These are phyloP conservation scores for Misgurnus anguillicaudatus DNA, from an alignment of 2,113 vertebrate genomes.

Conservation along the genomic window DNA sequence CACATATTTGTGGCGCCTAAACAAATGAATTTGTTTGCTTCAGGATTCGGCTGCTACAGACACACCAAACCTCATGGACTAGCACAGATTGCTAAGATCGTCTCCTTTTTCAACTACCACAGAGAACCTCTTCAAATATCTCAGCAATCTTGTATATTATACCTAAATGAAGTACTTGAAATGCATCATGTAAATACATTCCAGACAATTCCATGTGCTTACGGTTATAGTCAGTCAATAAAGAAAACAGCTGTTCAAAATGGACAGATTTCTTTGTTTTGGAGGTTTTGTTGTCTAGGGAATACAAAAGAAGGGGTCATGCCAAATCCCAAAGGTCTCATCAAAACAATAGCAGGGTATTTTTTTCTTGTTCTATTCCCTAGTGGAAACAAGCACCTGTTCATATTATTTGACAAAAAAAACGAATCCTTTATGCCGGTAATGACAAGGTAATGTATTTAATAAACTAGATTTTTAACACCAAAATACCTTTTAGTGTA, in stretches of 20 bases:
- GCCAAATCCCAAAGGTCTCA: conserved; percentile 2
- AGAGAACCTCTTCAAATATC: neutral
- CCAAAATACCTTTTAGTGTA: too few species aligned
- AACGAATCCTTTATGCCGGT: neutral
- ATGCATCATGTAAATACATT: neutral
- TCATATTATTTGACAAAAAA: neutral
- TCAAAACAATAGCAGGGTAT: conserved; percentile 4
- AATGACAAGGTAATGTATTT: neutral
- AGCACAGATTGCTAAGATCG: neutral
- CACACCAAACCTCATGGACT: conserved; percentile 63
- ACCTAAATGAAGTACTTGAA: conserved; percentile 1
- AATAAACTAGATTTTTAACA: neutral
- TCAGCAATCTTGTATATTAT: neutral
- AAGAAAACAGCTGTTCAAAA: neutral
- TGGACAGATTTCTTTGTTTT: neutral
- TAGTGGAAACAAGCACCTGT: conserved; percentile 15
- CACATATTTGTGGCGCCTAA: neutral
- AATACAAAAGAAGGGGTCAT: neutral
- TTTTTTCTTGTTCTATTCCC: conserved; percentile 3
- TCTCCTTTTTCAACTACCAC: neutral
- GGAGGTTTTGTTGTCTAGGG: neutral
- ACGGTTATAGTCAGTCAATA: neutral
- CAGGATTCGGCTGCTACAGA: conserved; percentile 56
- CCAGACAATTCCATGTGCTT: neutral
- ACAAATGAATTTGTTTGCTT: conserved; percentile 9